phyloP scores from a whole-genome alignment of 92 coral and sea anemone species.

The Parazoanthus swiftii region DNA sequence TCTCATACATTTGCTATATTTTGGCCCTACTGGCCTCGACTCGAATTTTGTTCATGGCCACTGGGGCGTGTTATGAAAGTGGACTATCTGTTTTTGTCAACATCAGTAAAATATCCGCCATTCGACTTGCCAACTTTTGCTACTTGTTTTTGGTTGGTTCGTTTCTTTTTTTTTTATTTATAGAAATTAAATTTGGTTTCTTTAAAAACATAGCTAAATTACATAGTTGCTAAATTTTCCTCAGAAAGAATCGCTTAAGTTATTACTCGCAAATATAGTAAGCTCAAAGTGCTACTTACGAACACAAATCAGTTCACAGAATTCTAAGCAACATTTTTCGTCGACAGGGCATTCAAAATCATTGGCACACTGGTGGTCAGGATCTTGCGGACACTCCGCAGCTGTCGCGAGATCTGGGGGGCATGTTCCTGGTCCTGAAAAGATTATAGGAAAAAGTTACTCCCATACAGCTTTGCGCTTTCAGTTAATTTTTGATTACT shows the following conservation, averaged over 20 bases:
- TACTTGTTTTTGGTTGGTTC: no score
- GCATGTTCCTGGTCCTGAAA: conserved; percentile 3
- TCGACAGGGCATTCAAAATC: not conserved
- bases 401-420: conserved; percentile 1
- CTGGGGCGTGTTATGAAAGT: no score
- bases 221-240: not conserved
- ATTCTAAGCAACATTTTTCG: not conserved
- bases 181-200: no score
- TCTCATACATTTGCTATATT: no score
- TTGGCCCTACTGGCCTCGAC: no score
- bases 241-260: not conserved
- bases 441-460: not conserved
- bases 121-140: not conserved
- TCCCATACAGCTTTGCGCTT: no score
- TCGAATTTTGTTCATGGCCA: no score
- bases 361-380: not conserved
- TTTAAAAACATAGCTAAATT: no score
- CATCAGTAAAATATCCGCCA: no score
- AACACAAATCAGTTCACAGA: not conserved
- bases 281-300: not conserved
- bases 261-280: not conserved
- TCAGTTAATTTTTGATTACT: no score
- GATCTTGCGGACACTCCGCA: not conserved
- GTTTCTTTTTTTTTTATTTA: no score
- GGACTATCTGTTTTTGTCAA: no score